Evolutionary conservation across 2,113 vertebrate species (phyloP), one percentile per base, ranked within the genome.

Genomic region (Eolophus roseicapilla): DNA sequence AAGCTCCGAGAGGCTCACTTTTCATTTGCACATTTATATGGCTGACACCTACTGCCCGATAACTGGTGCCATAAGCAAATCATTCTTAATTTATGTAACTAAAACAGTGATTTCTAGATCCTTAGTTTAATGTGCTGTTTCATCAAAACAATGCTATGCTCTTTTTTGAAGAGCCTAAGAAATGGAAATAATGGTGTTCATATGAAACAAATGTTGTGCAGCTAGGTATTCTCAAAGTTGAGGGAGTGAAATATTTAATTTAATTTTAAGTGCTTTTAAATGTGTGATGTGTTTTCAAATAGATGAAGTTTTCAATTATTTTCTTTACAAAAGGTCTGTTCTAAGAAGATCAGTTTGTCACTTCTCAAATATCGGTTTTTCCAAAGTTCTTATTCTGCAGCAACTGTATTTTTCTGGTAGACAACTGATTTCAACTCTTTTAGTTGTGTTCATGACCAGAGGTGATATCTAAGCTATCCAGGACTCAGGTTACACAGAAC

Each of bases 11-110:
- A 3, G 6, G 53, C 33, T 91, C 46, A 76, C 39, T 96, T 96
- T 89, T 95, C 64, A 90, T 97, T 96, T 84, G 37, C 43, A 94
- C 33, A 82, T 76, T 90, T 89, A 79, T 91, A 57, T 47, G 46
- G 33, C 62, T 95, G 92, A 90, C 57, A 95, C 49, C 83, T 95
- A 57, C 41, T 86, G 50, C 65, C 84, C 80, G 41, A 65, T 87
- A 90, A 81, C 50, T n/a, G 41, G 23, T 59, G 79, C 46, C 71
- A 75, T 88, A 37, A 92, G 44, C 67, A 95, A 71, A 62, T 59
- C 17, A 35, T 59, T 50, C 52, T 94, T 95, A 46, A 82, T 96
- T 76, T 88, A 41, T 37, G n/a, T 71, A 82, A 76, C 29, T 74
- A 50, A 93, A 94, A 10, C 16, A 52, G 43, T 76, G 63, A 41